Conservation (phyloP, 2,888 invertebrate species). For the Metalampra italica region DNA sequence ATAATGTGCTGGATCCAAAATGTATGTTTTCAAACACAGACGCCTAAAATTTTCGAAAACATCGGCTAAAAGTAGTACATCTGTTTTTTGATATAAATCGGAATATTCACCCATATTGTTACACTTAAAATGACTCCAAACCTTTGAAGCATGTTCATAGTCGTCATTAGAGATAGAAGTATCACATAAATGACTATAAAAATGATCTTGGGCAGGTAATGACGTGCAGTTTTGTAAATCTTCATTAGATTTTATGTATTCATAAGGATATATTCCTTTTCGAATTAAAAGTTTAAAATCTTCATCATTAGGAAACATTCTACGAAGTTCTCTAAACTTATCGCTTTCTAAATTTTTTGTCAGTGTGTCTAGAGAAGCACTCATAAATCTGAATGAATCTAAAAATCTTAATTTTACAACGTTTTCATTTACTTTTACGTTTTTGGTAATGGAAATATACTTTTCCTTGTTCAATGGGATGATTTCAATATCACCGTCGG, state of each 20-base stretch:
- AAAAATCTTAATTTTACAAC: too few relatives aligned
- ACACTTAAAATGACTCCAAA: slow-evolving; percentile 28
- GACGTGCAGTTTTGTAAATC: slow-evolving; percentile 13
- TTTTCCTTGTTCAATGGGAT: too few relatives aligned
- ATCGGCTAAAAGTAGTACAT: slow-evolving; percentile 32
- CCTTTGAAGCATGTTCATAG: slow-evolving; percentile 21
- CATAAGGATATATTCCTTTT: slow-evolving; percentile 26
- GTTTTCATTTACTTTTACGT: too few relatives aligned
- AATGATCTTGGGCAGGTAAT: slow-evolving; percentile 17
- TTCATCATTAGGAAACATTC: slow-evolving; percentile 5
- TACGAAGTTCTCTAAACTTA: slow-evolving; percentile 10
- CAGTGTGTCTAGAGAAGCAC: too few relatives aligned
- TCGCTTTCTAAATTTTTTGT: slow-evolving; percentile 7
- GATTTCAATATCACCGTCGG: slow-evolving; percentile 18
- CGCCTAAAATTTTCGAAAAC: slow-evolving; percentile 37
- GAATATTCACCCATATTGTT: slow-evolving; percentile 27
- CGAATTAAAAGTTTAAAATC: slow-evolving; percentile 11
- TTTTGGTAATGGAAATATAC: too few relatives aligned
- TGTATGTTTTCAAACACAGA: slow-evolving; percentile 26
- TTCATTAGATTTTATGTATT: slow-evolving; percentile 17
- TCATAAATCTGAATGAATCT: too few relatives aligned
- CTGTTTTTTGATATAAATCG: slow-evolving; percentile 33
- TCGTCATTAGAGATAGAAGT: slow-evolving; percentile 15
- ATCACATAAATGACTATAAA: slow-evolving; percentile 15
- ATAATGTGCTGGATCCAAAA: too few relatives aligned